Evolutionary conservation across 1,140 invertebrate genomes (phyloP).

Genomic region (Battus philenor): DNA sequence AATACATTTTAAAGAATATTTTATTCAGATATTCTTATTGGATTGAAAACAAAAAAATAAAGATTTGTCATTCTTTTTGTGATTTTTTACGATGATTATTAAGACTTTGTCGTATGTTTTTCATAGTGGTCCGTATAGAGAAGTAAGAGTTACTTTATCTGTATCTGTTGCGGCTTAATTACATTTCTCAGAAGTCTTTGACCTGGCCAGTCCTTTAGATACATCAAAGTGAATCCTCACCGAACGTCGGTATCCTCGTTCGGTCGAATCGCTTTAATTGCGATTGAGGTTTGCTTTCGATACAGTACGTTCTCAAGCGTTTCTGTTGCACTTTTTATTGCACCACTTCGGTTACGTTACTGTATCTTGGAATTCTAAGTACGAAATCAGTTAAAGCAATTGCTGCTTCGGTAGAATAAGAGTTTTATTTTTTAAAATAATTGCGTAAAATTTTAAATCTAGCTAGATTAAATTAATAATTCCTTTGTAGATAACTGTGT

Average conservation of each 20-base stretch:
- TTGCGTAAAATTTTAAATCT: background rate
- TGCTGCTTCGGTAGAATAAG: too few species aligned
- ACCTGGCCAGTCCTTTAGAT: background rate
- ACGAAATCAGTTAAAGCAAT: too few species aligned
- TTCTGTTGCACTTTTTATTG: slow-evolving; percentile 11
- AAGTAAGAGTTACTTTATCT: too few species aligned
- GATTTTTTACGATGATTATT: too few species aligned
- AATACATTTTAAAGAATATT: too few species aligned
- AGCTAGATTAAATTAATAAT: background rate
- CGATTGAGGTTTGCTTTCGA: slow-evolving; percentile 12
- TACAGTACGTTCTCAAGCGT: slow-evolving; percentile 6
- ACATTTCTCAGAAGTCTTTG: slow-evolving; percentile 3
- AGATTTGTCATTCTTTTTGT: too few species aligned
- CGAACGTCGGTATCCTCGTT: slow-evolving; percentile 2
- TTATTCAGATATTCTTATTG: too few species aligned
- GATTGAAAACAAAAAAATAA: too few species aligned
- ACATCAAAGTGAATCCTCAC: slow-evolving; percentile 13
- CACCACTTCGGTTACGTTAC: slow-evolving; percentile 4
- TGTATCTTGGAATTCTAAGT: background rate
- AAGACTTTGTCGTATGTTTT: too few species aligned
- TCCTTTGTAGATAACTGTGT: background rate
- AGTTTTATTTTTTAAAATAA: background rate
- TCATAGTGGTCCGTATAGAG: too few species aligned
- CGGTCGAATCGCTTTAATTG: slow-evolving; percentile 5
- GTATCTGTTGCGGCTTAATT: background rate